Conservation (phyloP, 2,113 vertebrate genomes). For the Phaethornis superciliosus region DNA sequence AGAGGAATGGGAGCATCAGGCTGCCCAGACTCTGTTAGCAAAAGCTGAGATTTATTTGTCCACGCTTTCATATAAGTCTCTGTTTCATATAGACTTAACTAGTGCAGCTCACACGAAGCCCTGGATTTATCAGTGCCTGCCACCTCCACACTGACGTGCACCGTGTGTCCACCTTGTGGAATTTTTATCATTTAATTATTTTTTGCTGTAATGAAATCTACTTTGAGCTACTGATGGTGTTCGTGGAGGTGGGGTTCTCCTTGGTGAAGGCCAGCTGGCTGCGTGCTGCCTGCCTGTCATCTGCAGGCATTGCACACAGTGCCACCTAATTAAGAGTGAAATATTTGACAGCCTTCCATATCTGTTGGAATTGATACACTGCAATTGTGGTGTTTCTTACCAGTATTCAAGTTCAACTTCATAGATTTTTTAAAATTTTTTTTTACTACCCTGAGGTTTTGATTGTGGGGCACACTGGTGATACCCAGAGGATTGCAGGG, state of each 20-base stretch:
- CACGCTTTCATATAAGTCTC: neutral
- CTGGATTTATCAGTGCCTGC: neutral
- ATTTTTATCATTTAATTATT: neutral
- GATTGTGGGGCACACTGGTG: neutral
- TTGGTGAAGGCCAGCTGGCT: neutral
- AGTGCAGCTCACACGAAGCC: neutral
- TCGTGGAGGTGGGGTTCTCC: neutral
- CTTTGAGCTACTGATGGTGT: neutral
- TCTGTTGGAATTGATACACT: neutral
- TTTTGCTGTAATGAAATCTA: neutral
- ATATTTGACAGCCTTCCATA: neutral
- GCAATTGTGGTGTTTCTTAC: neutral
- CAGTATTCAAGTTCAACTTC: neutral
- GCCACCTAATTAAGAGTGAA: neutral
- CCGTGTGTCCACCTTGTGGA: neutral
- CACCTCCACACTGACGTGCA: rapidly evolving
- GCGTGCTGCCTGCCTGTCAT: neutral
- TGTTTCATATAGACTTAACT: neutral
- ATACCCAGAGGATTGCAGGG: neutral
- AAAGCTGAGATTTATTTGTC: neutral
- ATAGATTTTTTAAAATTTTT: neutral
- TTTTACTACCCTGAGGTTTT: neutral
- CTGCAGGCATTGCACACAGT: neutral
- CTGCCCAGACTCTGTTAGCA: neutral
- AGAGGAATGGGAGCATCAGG: neutral